A percentile compares a stretch with the other conserved stretches of the same genome.
phyloP scores from a whole-genome alignment of 2,797 vertebrate species.

The Gorsachius magnificus region DNA sequence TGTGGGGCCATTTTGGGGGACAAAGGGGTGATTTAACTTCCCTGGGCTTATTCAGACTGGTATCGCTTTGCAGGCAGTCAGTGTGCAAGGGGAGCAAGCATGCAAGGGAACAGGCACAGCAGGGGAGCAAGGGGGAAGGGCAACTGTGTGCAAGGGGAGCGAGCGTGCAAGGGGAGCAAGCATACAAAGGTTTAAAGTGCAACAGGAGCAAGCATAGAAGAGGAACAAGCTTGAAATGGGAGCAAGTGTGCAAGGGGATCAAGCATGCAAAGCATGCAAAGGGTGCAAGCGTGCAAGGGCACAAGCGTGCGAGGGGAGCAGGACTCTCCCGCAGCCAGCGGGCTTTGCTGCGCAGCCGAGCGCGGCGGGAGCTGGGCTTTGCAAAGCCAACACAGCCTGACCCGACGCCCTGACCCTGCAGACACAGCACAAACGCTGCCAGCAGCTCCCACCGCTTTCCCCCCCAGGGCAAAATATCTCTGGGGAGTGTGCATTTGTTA shows the following conservation, averaged over 20 bases:
- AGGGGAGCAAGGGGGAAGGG: not conserved
- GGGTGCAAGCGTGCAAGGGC: too few relatives aligned
- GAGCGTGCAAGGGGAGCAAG: not conserved
- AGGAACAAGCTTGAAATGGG: not conserved
- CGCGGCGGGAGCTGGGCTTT: not conserved
- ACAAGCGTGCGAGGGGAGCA: too few relatives aligned
- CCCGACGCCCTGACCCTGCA: not conserved
- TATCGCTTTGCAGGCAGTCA: not conserved
- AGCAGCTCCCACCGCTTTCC: not conserved
- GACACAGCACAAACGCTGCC: not conserved
- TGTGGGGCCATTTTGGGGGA: rapidly evolving
- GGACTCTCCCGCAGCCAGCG: not conserved
- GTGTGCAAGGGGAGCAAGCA: not conserved
- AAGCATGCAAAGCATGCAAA: not conserved
- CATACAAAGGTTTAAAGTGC: not conserved
- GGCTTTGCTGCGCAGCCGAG: not conserved
- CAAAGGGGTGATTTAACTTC: not conserved
- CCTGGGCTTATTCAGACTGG: not conserved
- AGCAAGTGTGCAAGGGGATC: not conserved
- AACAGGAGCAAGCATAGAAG: not conserved
- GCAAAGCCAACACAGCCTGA: not conserved
- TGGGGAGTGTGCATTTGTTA: too few relatives aligned
- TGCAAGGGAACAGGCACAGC: too few relatives aligned
- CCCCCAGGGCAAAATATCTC: not conserved
- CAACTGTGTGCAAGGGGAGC: not conserved